A percentile compares a stretch with the other conserved stretches of the same genome.
Evolutionary conservation across 2,113 vertebrate species (phyloP).

Genomic region (Limnothrissa miodon): DNA sequence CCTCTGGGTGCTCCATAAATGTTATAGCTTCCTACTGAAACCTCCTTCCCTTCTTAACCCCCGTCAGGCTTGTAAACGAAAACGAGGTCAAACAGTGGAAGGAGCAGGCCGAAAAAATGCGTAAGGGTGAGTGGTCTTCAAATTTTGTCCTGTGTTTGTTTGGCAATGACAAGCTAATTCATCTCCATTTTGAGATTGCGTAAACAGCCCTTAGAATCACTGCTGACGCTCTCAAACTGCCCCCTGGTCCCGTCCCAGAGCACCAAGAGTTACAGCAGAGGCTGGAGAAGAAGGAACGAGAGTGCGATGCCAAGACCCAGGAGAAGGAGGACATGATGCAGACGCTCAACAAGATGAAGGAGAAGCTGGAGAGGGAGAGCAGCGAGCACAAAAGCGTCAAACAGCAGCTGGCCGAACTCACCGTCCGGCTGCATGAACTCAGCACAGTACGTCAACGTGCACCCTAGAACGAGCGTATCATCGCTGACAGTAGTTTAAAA

Average conservation of each 20-base stretch:
- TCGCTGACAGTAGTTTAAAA: not conserved
- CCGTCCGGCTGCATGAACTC: constrained; percentile 83
- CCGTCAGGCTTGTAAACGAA: constrained; percentile 93
- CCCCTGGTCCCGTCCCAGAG: constrained; percentile 66
- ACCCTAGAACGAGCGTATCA: not conserved
- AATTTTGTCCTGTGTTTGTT: not conserved
- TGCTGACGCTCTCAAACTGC: not conserved
- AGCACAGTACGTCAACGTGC: constrained; percentile 75
- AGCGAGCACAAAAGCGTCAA: constrained; percentile 92
- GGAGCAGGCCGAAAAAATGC: constrained; percentile 99
- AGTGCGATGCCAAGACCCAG: constrained; percentile 95
- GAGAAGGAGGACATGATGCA: constrained; percentile 99
- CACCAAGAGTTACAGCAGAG: constrained; percentile 94
- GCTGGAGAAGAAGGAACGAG: constrained; percentile 95
- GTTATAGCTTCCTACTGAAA: not conserved
- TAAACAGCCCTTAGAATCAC: not conserved
- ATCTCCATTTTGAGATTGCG: not conserved
- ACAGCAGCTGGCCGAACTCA: constrained; percentile 91
- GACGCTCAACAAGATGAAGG: constrained; percentile 99
- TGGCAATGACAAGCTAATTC: not conserved
- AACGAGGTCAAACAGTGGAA: constrained; percentile 99
- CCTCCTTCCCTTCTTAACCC: not conserved
- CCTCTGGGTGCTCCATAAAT: not conserved
- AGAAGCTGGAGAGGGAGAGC: constrained; percentile 95
- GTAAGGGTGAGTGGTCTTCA: constrained; percentile 94